Base-by-base conservation (phyloP, 2,888 invertebrate genomes). In the Andrena marginata region DNA sequence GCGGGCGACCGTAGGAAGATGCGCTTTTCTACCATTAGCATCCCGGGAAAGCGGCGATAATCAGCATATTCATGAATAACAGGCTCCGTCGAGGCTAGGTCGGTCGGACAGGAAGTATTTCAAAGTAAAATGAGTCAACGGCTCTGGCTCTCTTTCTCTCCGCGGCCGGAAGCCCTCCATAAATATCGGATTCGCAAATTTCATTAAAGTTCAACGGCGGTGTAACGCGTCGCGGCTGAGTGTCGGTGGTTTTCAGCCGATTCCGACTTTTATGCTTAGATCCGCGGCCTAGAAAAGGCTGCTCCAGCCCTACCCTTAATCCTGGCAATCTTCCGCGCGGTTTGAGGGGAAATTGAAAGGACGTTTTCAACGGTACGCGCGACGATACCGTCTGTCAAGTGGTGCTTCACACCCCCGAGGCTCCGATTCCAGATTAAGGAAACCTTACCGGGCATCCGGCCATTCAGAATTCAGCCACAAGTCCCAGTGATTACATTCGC, bases 381-480 rank as follows among this genome's bases (percentile, higher is more conserved):
- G 60, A 48, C 60, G 69, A 23, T 56, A 42, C 67, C 69, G 63
- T 54, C 20, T 59, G 51, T 59, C 79, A 68, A 71, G 64, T 70
- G 69, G 64, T 60, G 77, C 60, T 63, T 71, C 72, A 65, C 65
- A 59, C 62, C 60, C 33, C 26, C 76, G 56, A 49, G 76, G 86
- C 89, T 91, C 88, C 90, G 87, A 90, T 89, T 89, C 88, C 80
- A 92, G 92, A 93, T 93, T 93, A 93, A 92, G 89, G 93, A 93
- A 93, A 86, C 93, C 93, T 73, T 89, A 90, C 63, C 81, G 84
- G 80, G 80, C 68, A 72, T 80, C 79, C 84, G 73, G 74, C 87
- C 81, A 92, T 92, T 93, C 92, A 91, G 85, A 84, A 49, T 10
- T 56, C 49, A 71, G 69, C 62, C 67, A 70, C 85, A 86, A 87